Evolutionary conservation across 2,113 vertebrate genomes (phyloP), one percentile per base, ranked within the genome.

Genomic region (Sturnira hondurensis): DNA sequence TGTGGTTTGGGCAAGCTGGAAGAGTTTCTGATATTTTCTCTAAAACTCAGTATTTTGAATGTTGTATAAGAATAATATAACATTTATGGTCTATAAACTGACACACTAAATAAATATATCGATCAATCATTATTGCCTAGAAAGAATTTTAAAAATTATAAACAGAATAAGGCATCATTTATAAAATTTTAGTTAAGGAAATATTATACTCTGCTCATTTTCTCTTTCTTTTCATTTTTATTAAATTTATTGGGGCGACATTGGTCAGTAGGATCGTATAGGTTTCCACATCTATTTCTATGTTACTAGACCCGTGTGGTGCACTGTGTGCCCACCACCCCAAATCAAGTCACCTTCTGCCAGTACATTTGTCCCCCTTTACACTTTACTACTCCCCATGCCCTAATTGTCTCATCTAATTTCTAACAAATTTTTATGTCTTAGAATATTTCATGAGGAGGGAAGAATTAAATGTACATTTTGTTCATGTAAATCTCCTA

Each of bases 1-100:
- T 58, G 54, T 70, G 28, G 26, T 54, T 73, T 93, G 13, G 2
- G 73, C 10, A 70, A 47, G 47, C 71, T 83, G 45, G 1, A 10
- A 86, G 45, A 94, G 11, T 85, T 97, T 94, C 81, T 94, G 88
- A 47, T 71, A 86, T 56, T 94, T 93, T 94, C 71, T 95, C 22
- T 85, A 31, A 85, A 96, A 84, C 11, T 41, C 3, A 50, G 19
- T 92, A 45, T 65, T 96, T 88, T 63, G 47, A 76, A 88, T 77
- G 54, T 88, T 78, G 15, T 36, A 71, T 43, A 52, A 89, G 63
- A 83, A 12, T 43, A 84, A 81, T 73, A 33, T 81, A 95, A 56
- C 1, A 92, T 94, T 94, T 86, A 45, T 52, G 76, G 36, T 73
- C 52, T 93, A 13, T 54, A 95, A 87, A 77, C 36, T 61, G 20